These are phyloP conservation scores for Leucophenga varia DNA, from an alignment of 1,140 invertebrate species.

Conservation along the genomic window DNA sequence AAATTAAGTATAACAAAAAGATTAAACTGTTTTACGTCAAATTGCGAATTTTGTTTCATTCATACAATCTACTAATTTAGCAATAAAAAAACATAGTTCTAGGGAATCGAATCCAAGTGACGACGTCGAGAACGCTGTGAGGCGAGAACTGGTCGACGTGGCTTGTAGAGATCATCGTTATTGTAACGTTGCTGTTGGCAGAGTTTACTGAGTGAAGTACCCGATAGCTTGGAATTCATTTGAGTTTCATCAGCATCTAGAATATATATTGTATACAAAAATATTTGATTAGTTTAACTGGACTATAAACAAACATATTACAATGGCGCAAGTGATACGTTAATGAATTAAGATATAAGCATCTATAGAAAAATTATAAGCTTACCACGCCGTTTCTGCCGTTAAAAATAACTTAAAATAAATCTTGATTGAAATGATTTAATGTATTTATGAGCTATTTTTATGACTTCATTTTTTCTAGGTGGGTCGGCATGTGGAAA, in stretches of 20 bases:
- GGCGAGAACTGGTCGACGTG: slow-evolving; percentile 61
- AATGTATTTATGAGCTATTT: no score
- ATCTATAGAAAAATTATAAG: no score
- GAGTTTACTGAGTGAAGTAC: slow-evolving; percentile 31
- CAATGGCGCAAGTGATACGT: no score
- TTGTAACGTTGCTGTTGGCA: slow-evolving; percentile 63
- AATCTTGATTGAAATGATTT: no score
- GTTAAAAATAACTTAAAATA: no score
- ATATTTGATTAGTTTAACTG: neutral
- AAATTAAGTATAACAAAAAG: no score
- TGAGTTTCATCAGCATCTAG: neutral
- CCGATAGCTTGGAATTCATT: slow-evolving; percentile 6
- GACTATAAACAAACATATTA: no score
- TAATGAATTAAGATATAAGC: no score
- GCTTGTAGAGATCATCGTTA: slow-evolving; percentile 70
- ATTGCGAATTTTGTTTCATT: no score
- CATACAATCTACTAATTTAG: slow-evolving; percentile 1
- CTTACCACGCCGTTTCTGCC: no score
- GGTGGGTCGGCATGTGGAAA: slow-evolving; percentile 36
- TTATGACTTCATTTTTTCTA: no score
- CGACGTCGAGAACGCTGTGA: slow-evolving; percentile 48
- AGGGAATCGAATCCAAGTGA: slow-evolving; percentile 41
- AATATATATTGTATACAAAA: neutral
- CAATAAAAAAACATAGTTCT: slow-evolving; percentile 10
- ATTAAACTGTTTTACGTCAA: no score